Conservation (phyloP, 30 jellyfish, hydroid and myxozoan genomes). For the Turritopsis rubra region DNA sequence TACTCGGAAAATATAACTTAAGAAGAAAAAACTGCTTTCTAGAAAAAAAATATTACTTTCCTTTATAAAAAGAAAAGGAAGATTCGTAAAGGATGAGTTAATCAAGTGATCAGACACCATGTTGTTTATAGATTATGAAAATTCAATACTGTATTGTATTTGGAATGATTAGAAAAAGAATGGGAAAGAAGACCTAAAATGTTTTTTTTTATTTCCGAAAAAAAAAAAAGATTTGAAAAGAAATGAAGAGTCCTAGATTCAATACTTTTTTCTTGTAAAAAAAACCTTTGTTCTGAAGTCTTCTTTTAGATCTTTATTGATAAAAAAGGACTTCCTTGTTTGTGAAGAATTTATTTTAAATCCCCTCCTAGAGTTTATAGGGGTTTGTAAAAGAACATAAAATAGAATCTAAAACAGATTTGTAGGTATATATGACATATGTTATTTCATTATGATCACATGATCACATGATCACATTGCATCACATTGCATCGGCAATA, state of each 20-base stretch:
- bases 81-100: background rate
- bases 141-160: background rate
- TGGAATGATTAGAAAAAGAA: background rate
- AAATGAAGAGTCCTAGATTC: background rate
- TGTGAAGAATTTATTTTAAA: background rate
- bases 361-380: background rate
- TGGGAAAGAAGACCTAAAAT: too few relatives aligned
- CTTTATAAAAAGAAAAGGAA: background rate
- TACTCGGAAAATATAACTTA: background rate
- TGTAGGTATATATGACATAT: too few relatives aligned
- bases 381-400: background rate
- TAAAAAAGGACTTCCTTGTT: background rate
- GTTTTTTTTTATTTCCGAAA: background rate
- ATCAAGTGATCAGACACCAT: background rate
- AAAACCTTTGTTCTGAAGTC: background rate
- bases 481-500: too few relatives aligned
- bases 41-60: background rate
- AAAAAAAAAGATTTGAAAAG: too few relatives aligned
- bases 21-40: background rate
- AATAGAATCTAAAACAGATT: background rate
- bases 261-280: too few relatives aligned
- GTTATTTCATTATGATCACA: background rate
- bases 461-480: too few relatives aligned
- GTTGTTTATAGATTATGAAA: background rate
- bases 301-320: too few relatives aligned